Conservation (phyloP, 1,140 invertebrate genomes). For the Hermetia illucens region DNA sequence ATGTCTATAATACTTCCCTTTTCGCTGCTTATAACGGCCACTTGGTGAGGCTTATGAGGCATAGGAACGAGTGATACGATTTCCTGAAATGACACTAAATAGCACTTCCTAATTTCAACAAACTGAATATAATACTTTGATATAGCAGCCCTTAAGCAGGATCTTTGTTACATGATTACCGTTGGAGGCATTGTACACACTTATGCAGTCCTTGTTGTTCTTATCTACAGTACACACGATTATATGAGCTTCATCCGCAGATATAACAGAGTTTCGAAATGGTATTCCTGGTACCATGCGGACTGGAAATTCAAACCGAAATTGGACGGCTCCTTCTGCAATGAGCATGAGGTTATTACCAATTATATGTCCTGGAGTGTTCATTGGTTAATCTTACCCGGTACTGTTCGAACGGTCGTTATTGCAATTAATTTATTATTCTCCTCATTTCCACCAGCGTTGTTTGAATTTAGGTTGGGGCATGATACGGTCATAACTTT, state of each 20-base stretch:
- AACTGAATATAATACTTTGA: conserved; percentile 36
- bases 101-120: not conserved
- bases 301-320: conserved; percentile 64
- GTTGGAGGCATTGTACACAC: conserved; percentile 70
- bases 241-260: conserved; percentile 64
- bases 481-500: conserved; percentile 77
- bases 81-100: conserved; percentile 34
- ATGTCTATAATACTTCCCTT: conserved; percentile 80
- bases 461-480: conserved; percentile 34
- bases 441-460: conserved; percentile 18
- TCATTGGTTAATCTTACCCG: conserved; percentile 35
- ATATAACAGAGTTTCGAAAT: conserved; percentile 60
- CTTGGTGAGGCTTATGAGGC: conserved; percentile 65
- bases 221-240: conserved; percentile 71
- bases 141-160: conserved; percentile 42
- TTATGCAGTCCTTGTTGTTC: conserved; percentile 63
- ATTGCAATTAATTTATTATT: conserved; percentile 45
- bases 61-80: conserved; percentile 54
- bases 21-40: conserved; percentile 79
- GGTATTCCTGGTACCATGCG: conserved; percentile 47
- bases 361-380: too few relatives aligned
- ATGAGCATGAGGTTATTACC: conserved; percentile 6
- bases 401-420: conserved; percentile 50
- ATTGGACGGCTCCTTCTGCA: conserved; percentile 57
- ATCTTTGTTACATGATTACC: conserved; percentile 66